phyloP scores from a whole-genome alignment of 2,797 vertebrate genomes.

The Premnoplex brunnescens region DNA sequence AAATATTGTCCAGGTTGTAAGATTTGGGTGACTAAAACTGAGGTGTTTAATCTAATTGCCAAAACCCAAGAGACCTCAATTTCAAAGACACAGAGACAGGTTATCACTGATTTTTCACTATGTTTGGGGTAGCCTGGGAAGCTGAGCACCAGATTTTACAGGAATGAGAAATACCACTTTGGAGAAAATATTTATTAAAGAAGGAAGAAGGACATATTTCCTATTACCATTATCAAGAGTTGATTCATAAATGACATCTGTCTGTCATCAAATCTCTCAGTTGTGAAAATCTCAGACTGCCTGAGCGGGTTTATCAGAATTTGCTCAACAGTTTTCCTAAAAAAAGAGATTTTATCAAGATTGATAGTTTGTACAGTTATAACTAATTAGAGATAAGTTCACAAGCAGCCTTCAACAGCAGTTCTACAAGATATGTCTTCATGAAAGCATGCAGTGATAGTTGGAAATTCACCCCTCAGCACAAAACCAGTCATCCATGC shows the following conservation, averaged over 20 bases:
- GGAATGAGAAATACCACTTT: neutral
- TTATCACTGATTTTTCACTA: neutral
- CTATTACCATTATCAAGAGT: neutral
- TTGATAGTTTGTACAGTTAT: neutral
- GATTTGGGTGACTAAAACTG: neutral
- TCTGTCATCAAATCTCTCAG: neutral
- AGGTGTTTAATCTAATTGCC: neutral
- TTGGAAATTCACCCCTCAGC: neutral
- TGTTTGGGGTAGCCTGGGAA: neutral
- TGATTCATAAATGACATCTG: neutral
- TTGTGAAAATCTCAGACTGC: neutral
- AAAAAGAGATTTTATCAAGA: neutral
- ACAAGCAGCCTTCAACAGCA: neutral
- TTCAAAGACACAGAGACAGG: neutral
- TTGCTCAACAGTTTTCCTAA: neutral
- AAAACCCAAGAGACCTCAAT: neutral
- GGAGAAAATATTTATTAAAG: neutral
- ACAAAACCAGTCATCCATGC: neutral
- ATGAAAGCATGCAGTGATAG: neutral
- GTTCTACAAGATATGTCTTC: neutral
- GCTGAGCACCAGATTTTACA: neutral
- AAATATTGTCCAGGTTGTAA: neutral
- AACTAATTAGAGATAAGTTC: neutral
- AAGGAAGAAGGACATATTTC: neutral
- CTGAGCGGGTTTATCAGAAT: neutral